Evolutionary conservation across 2,797 vertebrate genomes (phyloP).

Genomic region (Selene dorsalis): DNA sequence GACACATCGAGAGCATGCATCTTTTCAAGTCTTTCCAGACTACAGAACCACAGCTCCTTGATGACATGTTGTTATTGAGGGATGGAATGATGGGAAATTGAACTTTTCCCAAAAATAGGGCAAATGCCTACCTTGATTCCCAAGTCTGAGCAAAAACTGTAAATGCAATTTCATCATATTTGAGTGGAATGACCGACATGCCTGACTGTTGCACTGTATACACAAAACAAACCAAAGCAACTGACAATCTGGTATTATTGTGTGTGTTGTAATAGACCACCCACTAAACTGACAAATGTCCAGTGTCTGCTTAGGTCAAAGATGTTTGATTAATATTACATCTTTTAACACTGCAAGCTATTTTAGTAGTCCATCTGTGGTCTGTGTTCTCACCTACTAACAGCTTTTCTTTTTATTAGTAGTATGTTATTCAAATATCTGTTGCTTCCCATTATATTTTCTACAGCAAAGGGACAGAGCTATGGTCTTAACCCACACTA

Average conservation of each 20-base stretch:
- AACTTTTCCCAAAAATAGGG: slow-evolving; percentile 69
- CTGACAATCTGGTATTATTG: slow-evolving; percentile 5
- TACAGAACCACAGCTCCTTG: slow-evolving; percentile 71
- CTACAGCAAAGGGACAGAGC: too few relatives aligned
- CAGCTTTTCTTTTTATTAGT: too few relatives aligned
- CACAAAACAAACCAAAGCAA: slow-evolving; percentile 1
- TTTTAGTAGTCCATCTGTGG: too few relatives aligned
- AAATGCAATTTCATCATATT: slow-evolving; percentile 53
- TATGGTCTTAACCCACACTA: too few relatives aligned
- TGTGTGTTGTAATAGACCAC: background rate
- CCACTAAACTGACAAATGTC: background rate
- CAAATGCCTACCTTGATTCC: slow-evolving; percentile 55
- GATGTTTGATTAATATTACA: background rate
- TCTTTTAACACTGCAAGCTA: slow-evolving; percentile 9
- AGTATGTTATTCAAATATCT: background rate
- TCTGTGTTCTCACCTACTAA: too few relatives aligned
- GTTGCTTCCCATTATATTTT: background rate
- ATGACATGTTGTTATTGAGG: slow-evolving; percentile 69
- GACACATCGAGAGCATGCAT: slow-evolving; percentile 59
- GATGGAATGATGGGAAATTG: slow-evolving; percentile 66
- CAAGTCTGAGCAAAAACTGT: slow-evolving; percentile 37
- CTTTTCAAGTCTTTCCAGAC: slow-evolving; percentile 66
- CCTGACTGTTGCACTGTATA: slow-evolving; percentile 20
- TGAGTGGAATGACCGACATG: slow-evolving; percentile 27
- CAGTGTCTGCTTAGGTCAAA: background rate